phyloP scores from a whole-genome alignment of 2,113 vertebrate genomes.

The Protobothrops mucrosquamatus region DNA sequence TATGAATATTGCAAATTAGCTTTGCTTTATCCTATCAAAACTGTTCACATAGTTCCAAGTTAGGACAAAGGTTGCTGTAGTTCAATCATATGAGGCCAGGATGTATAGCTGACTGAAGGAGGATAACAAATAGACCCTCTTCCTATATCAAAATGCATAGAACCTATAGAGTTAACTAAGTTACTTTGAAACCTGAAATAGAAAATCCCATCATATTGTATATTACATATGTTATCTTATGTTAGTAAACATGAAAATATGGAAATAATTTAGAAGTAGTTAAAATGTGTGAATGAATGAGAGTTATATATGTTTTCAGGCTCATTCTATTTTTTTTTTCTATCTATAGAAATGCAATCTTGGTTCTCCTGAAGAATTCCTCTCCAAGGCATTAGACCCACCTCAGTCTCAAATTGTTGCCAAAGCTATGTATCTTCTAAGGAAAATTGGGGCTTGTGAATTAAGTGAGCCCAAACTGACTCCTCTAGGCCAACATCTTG shows the following conservation, averaged over 20 bases:
- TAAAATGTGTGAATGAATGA: neutral
- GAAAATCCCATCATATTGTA: neutral
- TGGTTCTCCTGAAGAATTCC: slow-evolving; percentile 92
- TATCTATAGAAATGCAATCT: slow-evolving; percentile 87
- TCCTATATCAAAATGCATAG: neutral
- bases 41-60: neutral
- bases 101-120: neutral
- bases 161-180: neutral
- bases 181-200: neutral
- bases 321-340: neutral
- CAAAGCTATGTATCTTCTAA: slow-evolving; percentile 88
- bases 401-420: slow-evolving; percentile 92
- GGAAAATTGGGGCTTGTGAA: slow-evolving; percentile 91
- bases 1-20: neutral
- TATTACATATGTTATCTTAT: neutral
- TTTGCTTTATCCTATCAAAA: neutral
- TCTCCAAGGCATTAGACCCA: slow-evolving; percentile 85
- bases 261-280: neutral
- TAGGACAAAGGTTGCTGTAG: neutral
- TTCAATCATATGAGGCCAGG: neutral
- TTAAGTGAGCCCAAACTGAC: slow-evolving; percentile 79
- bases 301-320: neutral
- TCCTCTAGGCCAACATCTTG: slow-evolving; percentile 92
- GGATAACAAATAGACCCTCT: neutral
- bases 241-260: neutral